A percentile compares a stretch with the other conserved stretches of the same genome.
Evolutionary conservation across 2,797 vertebrate species (phyloP).

Genomic region (Hypotaenidia philippensis): DNA sequence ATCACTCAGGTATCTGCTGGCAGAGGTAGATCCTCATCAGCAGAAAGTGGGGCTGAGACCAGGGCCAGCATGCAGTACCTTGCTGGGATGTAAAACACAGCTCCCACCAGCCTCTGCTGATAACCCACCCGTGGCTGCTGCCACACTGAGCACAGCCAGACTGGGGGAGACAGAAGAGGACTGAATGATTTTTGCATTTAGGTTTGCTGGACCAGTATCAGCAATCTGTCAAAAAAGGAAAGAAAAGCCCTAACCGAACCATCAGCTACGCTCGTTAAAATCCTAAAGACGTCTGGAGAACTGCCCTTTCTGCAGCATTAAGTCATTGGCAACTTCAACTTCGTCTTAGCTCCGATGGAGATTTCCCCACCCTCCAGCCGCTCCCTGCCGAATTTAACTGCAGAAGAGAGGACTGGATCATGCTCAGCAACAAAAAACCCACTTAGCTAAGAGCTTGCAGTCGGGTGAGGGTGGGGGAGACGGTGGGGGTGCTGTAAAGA

Average conservation of each 20-base stretch:
- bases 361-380: background rate
- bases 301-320: conserved; percentile 11
- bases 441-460: background rate
- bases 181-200: background rate
- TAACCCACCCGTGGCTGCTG: background rate
- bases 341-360: background rate
- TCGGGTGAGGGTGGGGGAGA: background rate
- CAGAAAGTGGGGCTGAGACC: background rate
- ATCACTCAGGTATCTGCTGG: background rate
- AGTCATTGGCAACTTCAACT: background rate
- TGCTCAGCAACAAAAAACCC: background rate
- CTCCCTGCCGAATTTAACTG: background rate
- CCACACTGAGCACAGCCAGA: rapidly evolving
- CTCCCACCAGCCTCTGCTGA: rapidly evolving
- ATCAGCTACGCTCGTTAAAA: conserved; percentile 53
- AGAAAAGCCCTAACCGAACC: background rate
- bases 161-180: background rate
- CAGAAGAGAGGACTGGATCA: background rate
- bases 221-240: background rate
- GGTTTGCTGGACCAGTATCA: conserved; percentile 2
- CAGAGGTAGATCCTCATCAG: background rate
- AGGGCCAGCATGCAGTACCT: background rate
- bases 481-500: background rate
- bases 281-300: conserved; percentile 3
- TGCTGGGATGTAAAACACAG: rapidly evolving